phyloP scores from a whole-genome alignment of 2,113 vertebrate species.

The Pipra filicauda region DNA sequence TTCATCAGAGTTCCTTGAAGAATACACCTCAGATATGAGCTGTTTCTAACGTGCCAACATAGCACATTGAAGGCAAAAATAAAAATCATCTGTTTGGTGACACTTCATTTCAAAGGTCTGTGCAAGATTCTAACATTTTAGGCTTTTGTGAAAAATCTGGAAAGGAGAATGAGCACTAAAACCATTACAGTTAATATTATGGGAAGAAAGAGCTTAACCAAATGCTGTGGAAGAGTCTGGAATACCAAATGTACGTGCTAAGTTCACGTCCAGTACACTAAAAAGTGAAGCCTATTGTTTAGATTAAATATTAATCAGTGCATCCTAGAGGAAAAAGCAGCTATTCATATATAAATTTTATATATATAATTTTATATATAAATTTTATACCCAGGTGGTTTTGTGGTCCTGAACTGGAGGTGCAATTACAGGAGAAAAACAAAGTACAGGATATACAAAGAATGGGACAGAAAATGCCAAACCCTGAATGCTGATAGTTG shows the following conservation, averaged over 20 bases:
- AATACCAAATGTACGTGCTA: not conserved
- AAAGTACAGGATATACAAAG: not conserved
- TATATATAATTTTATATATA: too few relatives aligned
- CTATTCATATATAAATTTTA: not conserved
- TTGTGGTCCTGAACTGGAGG: not conserved
- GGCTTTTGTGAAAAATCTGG: not conserved
- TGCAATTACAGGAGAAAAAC: not conserved
- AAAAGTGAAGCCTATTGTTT: not conserved
- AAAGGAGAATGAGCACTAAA: not conserved
- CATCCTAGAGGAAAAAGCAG: not conserved
- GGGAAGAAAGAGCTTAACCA: not conserved
- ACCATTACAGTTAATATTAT: not conserved
- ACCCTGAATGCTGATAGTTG: not conserved
- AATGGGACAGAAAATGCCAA: not conserved
- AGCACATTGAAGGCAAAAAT: not conserved
- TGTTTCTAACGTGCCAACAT: not conserved
- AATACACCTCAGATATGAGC: not conserved
- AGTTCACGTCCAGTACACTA: not conserved
- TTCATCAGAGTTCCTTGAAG: not conserved
- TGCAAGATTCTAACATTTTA: not conserved
- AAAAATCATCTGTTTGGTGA: not conserved
- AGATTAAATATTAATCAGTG: not conserved
- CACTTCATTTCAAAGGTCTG: not conserved
- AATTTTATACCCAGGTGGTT: not conserved
- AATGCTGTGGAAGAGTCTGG: not conserved